Percentiles rank a stretch among this genome's conserved stretches.
Conservation (phyloP, 2,797 vertebrate species). For the Diplodus sargus region DNA sequence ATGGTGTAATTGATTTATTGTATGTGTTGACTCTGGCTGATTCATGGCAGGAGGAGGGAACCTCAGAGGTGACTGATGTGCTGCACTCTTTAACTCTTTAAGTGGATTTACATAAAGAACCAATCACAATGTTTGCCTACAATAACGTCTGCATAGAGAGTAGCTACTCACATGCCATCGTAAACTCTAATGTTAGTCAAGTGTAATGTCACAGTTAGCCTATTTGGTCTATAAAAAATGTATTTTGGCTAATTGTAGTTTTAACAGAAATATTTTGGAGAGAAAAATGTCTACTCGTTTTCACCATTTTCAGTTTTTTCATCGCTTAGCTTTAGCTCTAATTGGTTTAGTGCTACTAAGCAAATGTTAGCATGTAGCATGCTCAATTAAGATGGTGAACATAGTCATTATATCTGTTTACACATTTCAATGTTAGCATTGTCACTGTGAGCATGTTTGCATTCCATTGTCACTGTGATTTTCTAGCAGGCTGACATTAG, state of each 20-base stretch:
- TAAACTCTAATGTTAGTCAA: too few species aligned
- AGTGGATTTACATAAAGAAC: background rate
- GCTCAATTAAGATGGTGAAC: background rate
- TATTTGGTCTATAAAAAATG: background rate
- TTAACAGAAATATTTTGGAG: background rate
- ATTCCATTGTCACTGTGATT: too few species aligned
- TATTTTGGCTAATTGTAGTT: background rate
- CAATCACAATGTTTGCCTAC: too few species aligned
- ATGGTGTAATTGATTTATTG: conserved; percentile 45
- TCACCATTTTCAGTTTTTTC: background rate
- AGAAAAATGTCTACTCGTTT: fast-evolving
- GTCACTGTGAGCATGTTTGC: background rate
- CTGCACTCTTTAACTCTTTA: background rate
- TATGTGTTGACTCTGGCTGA: conserved; percentile 31
- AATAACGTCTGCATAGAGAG: too few species aligned
- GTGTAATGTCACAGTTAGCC: too few species aligned
- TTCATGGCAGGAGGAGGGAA: background rate
- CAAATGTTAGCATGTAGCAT: background rate
- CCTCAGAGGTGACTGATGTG: conserved; percentile 5
- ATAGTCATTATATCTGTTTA: background rate
- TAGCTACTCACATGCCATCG: too few species aligned
- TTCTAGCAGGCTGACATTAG: background rate
- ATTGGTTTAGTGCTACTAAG: background rate
- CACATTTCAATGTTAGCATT: background rate
- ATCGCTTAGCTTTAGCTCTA: background rate